A percentile compares a stretch with the other conserved stretches of the same genome.
phyloP scores from a whole-genome alignment of 2,113 vertebrate genomes.

The Mastomys coucha region DNA sequence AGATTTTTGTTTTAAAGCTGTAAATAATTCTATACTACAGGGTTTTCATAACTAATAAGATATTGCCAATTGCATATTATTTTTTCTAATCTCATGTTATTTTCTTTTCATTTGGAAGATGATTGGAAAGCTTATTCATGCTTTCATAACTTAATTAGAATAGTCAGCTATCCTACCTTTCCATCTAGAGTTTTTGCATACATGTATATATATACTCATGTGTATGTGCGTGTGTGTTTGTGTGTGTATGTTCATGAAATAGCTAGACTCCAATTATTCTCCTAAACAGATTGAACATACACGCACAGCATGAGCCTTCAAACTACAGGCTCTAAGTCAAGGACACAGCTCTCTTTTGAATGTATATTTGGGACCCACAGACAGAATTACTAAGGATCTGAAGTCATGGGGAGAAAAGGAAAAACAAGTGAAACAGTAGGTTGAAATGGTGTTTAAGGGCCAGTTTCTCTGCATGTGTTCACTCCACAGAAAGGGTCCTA shows the following conservation, averaged over 20 bases:
- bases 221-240: neutral
- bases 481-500: conserved; percentile 77
- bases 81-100: conserved; percentile 32
- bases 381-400: conserved; percentile 72
- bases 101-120: conserved; percentile 65
- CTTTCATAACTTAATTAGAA: conserved; percentile 43
- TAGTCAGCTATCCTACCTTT: conserved; percentile 17
- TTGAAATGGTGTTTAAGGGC: conserved; percentile 75
- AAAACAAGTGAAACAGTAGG: conserved; percentile 74
- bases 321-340: conserved; percentile 54
- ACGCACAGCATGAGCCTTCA: conserved; percentile 45
- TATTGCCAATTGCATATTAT: conserved; percentile 1
- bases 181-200: conserved; percentile 21
- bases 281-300: conserved; percentile 46
- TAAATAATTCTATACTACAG: conserved; percentile 48
- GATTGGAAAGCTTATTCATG: neutral
- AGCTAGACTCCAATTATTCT: conserved; percentile 59
- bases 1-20: conserved; percentile 57
- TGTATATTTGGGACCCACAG: conserved; percentile 68
- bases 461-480: conserved; percentile 70
- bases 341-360: conserved; percentile 67
- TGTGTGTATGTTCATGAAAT: neutral
- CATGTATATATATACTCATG: neutral
- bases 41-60: neutral
- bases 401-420: conserved; percentile 74